Conservation (phyloP, 2,888 invertebrate genomes). For the Caenorhabditis macrosperma region DNA sequence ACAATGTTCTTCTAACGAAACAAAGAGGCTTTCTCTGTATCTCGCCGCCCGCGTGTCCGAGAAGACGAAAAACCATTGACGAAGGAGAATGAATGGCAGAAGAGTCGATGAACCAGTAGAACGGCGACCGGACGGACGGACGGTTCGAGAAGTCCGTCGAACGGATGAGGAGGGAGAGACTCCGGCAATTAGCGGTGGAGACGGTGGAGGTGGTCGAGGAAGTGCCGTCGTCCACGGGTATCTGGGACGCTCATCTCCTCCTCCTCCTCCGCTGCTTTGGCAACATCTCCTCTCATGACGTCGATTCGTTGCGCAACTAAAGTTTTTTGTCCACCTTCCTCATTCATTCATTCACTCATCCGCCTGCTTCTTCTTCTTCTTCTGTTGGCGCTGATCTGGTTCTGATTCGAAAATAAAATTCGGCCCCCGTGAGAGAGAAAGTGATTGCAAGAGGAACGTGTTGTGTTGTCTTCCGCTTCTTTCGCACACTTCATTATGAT, state of each 20-base stretch:
- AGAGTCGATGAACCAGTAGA: conserved; percentile 40
- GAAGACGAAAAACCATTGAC: conserved; percentile 20
- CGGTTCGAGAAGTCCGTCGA: too few relatives aligned
- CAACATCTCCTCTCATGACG: background rate
- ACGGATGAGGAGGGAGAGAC: too few relatives aligned
- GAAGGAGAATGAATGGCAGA: too few relatives aligned
- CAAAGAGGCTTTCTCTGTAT: conserved; percentile 27
- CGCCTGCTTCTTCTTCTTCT: conserved; percentile 22
- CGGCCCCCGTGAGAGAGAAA: conserved; percentile 7
- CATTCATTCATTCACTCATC: conserved; percentile 31
- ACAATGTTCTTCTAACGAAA: conserved; percentile 40
- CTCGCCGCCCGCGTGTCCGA: conserved; percentile 16
- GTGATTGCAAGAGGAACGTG: conserved; percentile 53
- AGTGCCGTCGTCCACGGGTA: background rate
- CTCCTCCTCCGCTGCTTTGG: background rate
- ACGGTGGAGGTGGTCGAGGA: background rate
- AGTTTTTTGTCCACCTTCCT: conserved; percentile 18
- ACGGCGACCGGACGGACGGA: too few relatives aligned
- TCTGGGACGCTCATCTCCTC: background rate
- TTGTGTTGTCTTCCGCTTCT: conserved; percentile 24
- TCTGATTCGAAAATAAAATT: conserved; percentile 55
- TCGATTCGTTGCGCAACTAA: background rate
- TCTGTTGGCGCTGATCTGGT: conserved; percentile 34
- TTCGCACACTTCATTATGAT: conserved; percentile 11
- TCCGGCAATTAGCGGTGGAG: too few relatives aligned